Evolutionary conservation across 2,797 vertebrate species (phyloP).

Genomic region (Bucorvus abyssinicus): DNA sequence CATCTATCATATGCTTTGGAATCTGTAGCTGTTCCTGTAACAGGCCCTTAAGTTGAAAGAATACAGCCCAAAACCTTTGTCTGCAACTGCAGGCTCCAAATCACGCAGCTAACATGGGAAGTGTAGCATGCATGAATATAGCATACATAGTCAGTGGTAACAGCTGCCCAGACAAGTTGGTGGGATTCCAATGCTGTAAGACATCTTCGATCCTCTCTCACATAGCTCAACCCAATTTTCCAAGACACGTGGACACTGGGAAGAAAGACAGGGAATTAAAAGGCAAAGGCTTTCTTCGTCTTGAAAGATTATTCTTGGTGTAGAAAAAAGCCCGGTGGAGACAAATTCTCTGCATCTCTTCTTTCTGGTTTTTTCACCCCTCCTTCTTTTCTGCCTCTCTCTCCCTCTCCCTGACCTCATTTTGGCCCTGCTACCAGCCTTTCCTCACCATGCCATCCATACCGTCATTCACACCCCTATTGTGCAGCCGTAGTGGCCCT

Average conservation of each 20-base stretch:
- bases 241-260: background rate
- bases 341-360: background rate
- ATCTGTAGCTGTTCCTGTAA: background rate
- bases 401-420: background rate
- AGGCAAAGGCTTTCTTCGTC: background rate
- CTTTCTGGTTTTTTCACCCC: background rate
- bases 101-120: constrained; percentile 47
- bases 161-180: constrained; percentile 58
- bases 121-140: constrained; percentile 19
- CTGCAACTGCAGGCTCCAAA: constrained; percentile 32
- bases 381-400: background rate
- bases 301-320: background rate
- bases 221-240: constrained; percentile 11
- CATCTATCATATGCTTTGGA: background rate
- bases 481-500: accelerated
- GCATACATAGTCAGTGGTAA: constrained; percentile 55
- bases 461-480: background rate
- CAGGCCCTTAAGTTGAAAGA: background rate
- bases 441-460: background rate
- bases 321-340: background rate
- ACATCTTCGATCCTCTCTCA: constrained; percentile 2
- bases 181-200: constrained; percentile 33
- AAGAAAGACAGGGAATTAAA: background rate
- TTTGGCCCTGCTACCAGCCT: background rate
- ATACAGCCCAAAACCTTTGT: constrained; percentile 7